Evolutionary conservation across 2,888 invertebrate species (phyloP), one percentile per base, ranked within the genome.

Genomic region (Ophion ventricosus): DNA sequence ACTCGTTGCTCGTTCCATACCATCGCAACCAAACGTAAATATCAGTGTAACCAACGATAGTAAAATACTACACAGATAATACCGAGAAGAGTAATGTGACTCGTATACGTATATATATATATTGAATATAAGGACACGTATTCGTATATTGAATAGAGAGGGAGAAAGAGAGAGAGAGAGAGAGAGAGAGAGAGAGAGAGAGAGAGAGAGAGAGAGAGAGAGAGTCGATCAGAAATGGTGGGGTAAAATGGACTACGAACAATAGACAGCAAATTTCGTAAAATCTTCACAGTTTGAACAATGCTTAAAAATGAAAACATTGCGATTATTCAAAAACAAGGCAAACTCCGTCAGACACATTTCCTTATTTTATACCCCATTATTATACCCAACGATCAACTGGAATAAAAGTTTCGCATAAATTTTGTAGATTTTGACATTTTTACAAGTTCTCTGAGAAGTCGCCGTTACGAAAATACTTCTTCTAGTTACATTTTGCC

Each of bases 31-130:
- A 25, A 11, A 8, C 49, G 49, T 40, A 49, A 25, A 23, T 49
- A 49, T 67, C 67, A 49, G 67, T 23, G 49, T 67, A 49, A 54
- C 49, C 49, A 67, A 35, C 67, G 67, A 67, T 49, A n/a, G 67
- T 20, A 40, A 66, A 66, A 43, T 40, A 10, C 20, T 66, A 25
- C 7, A 26, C 29, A 35, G 63, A 29, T n/a, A 17, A 63, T 25
- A 11, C 61, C 25, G 61, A 61, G n/a, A 63, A 29, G 63, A 63
- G 63, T 63, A 63, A 63, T 63, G 25, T 8, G 10, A 66, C 40
- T 66, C 20, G 23, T 20, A 49, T 75, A 43, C 5, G 7, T 56
- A 63, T 64, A 29, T 49, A 76, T 56, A 63, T 64, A 29, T 49
- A 76, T 26, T 59, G 40, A 40, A 57, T 8, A 29, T 57, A 29